These are phyloP conservation scores for Ephestia elutella DNA, from an alignment of 1,140 invertebrate species.

Conservation along the genomic window DNA sequence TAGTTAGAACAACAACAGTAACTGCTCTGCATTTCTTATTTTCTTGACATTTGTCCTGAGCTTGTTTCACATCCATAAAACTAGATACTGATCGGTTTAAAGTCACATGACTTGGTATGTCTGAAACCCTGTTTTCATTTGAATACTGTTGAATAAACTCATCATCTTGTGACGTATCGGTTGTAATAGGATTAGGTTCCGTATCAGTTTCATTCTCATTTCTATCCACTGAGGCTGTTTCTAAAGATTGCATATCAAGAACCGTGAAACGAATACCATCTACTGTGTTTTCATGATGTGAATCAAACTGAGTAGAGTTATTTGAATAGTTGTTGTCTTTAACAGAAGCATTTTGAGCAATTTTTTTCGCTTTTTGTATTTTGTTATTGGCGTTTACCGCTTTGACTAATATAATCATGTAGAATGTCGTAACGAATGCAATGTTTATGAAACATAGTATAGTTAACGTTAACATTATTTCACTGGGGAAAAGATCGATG, in stretches of 20 bases:
- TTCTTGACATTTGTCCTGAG: background rate
- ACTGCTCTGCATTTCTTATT: background rate
- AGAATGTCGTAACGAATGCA: background rate
- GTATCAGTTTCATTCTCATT: background rate
- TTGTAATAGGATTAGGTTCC: background rate
- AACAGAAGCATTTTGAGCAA: background rate
- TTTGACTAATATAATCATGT: background rate
- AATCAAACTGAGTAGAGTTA: background rate
- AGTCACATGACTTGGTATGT: background rate
- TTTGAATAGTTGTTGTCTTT: background rate
- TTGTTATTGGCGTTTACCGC: background rate
- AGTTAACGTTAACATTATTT: background rate
- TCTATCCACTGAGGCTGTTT: background rate
- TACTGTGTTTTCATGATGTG: background rate
- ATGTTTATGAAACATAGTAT: background rate
- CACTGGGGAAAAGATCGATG: background rate
- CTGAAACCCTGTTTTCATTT: background rate
- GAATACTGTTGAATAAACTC: background rate
- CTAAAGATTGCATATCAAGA: background rate
- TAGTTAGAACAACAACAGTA: background rate
- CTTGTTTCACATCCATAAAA: background rate
- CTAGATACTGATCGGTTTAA: background rate
- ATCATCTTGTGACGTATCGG: background rate
- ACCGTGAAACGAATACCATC: background rate
- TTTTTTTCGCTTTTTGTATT: slow-evolving; percentile 1